Base-by-base conservation (phyloP, 2,797 vertebrate genomes). In the Urocyon cinereoargenteus region DNA sequence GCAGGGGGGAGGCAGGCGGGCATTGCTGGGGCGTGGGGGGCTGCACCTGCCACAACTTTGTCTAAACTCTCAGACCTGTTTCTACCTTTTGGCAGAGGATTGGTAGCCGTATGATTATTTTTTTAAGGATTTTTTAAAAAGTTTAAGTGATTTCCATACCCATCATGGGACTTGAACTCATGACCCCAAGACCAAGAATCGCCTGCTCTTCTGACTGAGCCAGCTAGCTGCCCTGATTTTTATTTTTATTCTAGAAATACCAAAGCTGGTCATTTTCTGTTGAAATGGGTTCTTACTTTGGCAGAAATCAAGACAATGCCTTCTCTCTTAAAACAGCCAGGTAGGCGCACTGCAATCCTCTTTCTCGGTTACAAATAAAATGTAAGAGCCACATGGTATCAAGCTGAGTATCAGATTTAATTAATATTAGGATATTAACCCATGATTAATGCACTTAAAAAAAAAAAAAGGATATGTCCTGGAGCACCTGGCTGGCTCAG, bases 301-400 rank as follows among this genome's bases (percentile, higher is more conserved):
- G 61, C 40, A 61, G 55, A 66, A 89, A 26, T 45, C 55, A 90
- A 55, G 22, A 34, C 2, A 64, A 24, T 8, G 45, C 53, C 36
- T 10, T n/a, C 31, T 13, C 19, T 83, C 49, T 81, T n/a, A 45
- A 55, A 7, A n/a, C 6, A 95, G 72, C 61, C 31, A 79, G 90
- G 19, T 57, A 70, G 0, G 97, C 2, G 0, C 64, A 90, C 49
- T 90, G 78, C 97, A 96, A 51, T 10, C 88, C 78, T 87, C 93
- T 88, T 83, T 53, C 70, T 96, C 97, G 98, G 98, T 97, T 97
- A 98, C 57, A 98, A 83, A 87, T 78, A 96, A 92, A 88, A 91
- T 83, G 73, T 95, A 92, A 95, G 97, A 98, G 84, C 95, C 89
- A 81, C 91, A 93, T 81, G 34, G 5, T 36, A 88, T 96, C 87